Conservation (phyloP, 2,113 vertebrate genomes). For the Carettochelys insculpta region DNA sequence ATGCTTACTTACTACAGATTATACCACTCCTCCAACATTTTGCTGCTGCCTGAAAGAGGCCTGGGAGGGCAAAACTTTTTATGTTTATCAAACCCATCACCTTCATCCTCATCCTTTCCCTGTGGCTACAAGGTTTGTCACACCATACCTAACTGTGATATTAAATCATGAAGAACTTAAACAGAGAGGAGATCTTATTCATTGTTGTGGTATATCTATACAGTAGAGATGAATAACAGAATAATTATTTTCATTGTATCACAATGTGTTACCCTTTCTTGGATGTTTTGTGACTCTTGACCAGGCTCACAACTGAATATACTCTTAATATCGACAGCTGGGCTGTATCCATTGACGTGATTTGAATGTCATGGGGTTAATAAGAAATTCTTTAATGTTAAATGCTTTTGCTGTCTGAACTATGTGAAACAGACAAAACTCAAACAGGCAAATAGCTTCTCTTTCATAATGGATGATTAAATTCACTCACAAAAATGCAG, state of each 20-base stretch:
- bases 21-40: background rate
- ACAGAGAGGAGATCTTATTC: background rate
- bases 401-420: slow-evolving; percentile 35
- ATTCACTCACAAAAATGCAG: background rate
- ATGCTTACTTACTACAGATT: slow-evolving; percentile 15
- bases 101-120: background rate
- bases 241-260: slow-evolving; percentile 47
- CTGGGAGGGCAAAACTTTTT: background rate
- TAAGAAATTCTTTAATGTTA: slow-evolving; percentile 53
- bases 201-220: slow-evolving; percentile 25
- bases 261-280: slow-evolving; percentile 24
- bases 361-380: slow-evolving; percentile 35
- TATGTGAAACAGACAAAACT: slow-evolving; percentile 20
- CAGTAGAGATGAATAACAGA: slow-evolving; percentile 35
- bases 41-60: background rate
- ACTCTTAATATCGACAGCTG: slow-evolving; percentile 42
- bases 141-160: background rate
- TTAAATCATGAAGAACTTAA: background rate
- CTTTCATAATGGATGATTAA: slow-evolving; percentile 3
- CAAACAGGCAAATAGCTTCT: slow-evolving; percentile 13
- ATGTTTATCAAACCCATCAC: background rate
- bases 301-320: slow-evolving; percentile 52
- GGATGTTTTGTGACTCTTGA: slow-evolving; percentile 34
- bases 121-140: background rate
- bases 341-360: slow-evolving; percentile 32